Percentiles rank a stretch among this genome's conserved stretches.
Conservation (phyloP, 2,797 vertebrate genomes). For the Coluber constrictor region DNA sequence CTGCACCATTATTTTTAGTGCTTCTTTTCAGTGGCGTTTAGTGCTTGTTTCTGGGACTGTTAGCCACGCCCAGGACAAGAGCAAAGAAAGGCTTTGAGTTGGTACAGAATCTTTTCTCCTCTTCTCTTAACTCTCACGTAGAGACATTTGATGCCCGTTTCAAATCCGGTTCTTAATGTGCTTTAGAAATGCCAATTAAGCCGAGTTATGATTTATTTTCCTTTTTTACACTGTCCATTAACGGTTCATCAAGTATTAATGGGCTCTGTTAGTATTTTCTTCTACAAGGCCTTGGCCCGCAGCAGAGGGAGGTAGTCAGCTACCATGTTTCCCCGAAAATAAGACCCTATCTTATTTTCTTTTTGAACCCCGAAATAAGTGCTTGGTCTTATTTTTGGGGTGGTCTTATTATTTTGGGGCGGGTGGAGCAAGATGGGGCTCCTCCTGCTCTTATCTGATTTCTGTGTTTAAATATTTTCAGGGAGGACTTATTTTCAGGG, state of each 20-base stretch:
- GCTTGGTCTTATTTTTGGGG: too few relatives aligned
- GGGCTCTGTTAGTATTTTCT: neutral
- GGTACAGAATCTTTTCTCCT: too few relatives aligned
- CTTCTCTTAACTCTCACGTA: neutral
- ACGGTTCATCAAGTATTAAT: neutral
- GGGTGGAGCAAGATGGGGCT: too few relatives aligned
- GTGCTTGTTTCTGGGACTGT: neutral
- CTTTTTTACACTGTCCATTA: neutral
- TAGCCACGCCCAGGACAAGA: neutral
- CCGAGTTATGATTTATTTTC: neutral
- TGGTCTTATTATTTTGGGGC: too few relatives aligned
- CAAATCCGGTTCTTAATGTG: neutral
- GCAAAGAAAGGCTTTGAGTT: neutral
- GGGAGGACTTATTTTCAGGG: too few relatives aligned
- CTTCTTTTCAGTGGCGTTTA: neutral
- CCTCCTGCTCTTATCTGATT: too few relatives aligned
- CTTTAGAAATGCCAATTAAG: neutral
- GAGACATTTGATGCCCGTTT: neutral
- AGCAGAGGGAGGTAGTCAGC: neutral
- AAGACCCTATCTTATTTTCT: too few relatives aligned
- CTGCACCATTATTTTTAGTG: neutral
- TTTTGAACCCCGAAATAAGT: too few relatives aligned
- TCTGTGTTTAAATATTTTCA: too few relatives aligned
- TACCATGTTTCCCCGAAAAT: too few relatives aligned
- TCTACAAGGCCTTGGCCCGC: neutral